These are phyloP conservation scores for Psittacula cyanocephala DNA, from an alignment of 2,113 vertebrate species.

Conservation along the genomic window DNA sequence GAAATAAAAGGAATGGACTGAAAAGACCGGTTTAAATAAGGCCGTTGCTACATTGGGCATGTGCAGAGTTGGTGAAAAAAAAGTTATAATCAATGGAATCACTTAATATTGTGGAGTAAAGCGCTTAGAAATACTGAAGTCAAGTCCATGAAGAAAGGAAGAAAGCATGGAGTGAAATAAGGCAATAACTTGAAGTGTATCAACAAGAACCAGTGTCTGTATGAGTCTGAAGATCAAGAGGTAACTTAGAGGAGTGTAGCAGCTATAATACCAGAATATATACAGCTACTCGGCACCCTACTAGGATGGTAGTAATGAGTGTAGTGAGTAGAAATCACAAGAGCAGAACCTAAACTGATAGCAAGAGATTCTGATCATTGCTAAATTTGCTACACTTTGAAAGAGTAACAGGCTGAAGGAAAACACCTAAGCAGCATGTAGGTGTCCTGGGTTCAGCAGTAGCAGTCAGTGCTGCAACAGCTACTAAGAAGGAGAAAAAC, in stretches of 20 bases:
- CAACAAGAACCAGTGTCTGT: neutral
- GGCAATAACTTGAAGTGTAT: neutral
- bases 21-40: neutral
- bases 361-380: neutral
- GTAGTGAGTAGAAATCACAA: neutral
- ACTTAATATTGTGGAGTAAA: neutral
- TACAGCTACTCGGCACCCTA: fast-evolving
- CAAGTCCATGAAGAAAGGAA: neutral
- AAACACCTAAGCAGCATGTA: neutral
- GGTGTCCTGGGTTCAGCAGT: too few species aligned
- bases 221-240: neutral
- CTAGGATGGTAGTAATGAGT: neutral
- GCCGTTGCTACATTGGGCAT: neutral
- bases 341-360: fast-evolving
- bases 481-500: too few species aligned
- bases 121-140: neutral
- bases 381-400: neutral
- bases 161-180: neutral
- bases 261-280: neutral
- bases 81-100: neutral
- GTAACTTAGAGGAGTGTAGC: neutral
- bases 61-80: neutral
- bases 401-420: neutral
- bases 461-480: too few species aligned
- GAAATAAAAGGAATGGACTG: neutral